These are phyloP conservation scores for Papilio demoleus DNA, from an alignment of 2,888 invertebrate genomes.

Conservation along the genomic window DNA sequence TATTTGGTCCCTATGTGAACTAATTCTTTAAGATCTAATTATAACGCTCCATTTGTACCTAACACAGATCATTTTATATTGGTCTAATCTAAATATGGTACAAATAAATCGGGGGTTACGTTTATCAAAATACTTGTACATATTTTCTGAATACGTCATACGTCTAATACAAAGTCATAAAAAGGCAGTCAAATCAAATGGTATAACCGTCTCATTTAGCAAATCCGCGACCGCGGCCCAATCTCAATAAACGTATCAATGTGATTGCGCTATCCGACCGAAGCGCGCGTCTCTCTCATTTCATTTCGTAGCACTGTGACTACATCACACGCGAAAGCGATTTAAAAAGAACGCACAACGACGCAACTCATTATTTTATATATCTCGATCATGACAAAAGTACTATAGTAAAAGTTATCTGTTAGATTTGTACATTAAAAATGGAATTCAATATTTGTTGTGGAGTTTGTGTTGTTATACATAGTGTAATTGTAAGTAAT, in stretches of 20 bases:
- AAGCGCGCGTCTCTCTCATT: constrained; percentile 51
- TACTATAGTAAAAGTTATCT: no score
- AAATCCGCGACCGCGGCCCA: constrained; percentile 53
- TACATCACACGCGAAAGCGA: constrained; percentile 43
- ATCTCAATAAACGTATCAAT: constrained; percentile 64
- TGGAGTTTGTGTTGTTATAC: no score
- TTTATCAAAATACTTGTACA: constrained; percentile 19
- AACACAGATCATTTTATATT: no score
- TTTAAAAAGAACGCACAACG: background rate
- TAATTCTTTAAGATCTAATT: no score
- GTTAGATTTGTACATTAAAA: no score
- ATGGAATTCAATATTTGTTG: no score
- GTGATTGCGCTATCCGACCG: constrained; percentile 59
- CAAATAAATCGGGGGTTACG: background rate
- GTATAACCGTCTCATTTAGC: constrained; percentile 53
- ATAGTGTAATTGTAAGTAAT: background rate
- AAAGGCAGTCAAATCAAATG: constrained; percentile 45
- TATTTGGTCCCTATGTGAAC: no score
- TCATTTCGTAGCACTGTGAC: constrained; percentile 40
- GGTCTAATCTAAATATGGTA: no score
- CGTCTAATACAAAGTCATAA: constrained; percentile 38
- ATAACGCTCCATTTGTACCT: no score
- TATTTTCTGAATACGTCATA: constrained; percentile 8
- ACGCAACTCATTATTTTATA: no score
- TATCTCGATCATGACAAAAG: no score